Evolutionary conservation across 1,140 invertebrate genomes (phyloP).

Genomic region (Harlomillsia oculata): DNA sequence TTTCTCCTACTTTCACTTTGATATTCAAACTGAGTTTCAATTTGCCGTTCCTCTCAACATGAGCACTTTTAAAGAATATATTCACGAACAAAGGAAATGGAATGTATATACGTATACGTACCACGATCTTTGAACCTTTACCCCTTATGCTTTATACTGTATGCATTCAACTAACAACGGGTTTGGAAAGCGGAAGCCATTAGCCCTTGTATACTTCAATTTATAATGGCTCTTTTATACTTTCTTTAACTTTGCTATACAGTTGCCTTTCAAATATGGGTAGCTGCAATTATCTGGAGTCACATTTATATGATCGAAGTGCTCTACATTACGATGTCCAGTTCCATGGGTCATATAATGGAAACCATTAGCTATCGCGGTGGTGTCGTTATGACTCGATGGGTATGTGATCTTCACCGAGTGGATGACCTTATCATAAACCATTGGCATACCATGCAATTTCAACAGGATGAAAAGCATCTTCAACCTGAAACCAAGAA

Average conservation of each 20-base stretch:
- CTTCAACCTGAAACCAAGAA: background rate
- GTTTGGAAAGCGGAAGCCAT: too few species aligned
- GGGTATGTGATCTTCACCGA: background rate
- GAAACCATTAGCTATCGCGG: slow-evolving; percentile 9
- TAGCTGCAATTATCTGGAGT: background rate
- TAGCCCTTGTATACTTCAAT: too few species aligned
- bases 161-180: too few species aligned
- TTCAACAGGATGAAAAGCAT: background rate
- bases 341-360: slow-evolving; percentile 2
- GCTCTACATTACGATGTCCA: background rate
- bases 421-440: background rate
- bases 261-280: slow-evolving; percentile 2
- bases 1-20: too few species aligned
- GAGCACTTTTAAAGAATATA: too few species aligned
- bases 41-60: too few species aligned
- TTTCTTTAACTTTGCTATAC: background rate
- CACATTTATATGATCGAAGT: slow-evolving; percentile 4
- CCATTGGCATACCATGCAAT: background rate
- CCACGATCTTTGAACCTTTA: too few species aligned
- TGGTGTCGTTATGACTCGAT: background rate
- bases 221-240: too few species aligned
- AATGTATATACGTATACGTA: too few species aligned
- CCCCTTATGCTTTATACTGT: too few species aligned
- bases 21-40: too few species aligned
- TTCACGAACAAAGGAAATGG: too few species aligned